A percentile compares a stretch with the other conserved stretches of the same genome.
Evolutionary conservation across 2,113 vertebrate genomes (phyloP).

Genomic region (Ornithorhynchus anatinus): DNA sequence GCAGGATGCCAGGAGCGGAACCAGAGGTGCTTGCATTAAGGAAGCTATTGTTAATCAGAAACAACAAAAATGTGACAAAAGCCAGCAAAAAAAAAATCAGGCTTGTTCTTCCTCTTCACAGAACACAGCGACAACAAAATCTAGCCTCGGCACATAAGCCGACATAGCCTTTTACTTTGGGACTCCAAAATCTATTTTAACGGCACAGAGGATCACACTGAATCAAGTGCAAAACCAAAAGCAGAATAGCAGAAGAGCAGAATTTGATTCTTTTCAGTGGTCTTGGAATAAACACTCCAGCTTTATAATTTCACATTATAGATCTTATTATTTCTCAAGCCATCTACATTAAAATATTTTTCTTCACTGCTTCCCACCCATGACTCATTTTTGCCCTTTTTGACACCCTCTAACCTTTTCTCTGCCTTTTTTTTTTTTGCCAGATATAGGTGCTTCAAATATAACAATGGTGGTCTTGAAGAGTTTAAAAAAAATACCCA

Average conservation of each 20-base stretch:
- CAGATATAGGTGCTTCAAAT: background rate
- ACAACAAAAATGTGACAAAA: background rate
- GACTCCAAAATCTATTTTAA: background rate
- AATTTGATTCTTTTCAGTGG: conserved; percentile 6
- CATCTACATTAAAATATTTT: background rate
- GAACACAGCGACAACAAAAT: background rate
- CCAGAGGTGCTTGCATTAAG: background rate
- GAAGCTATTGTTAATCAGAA: background rate
- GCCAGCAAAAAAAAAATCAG: rapidly evolving
- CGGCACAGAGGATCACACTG: background rate
- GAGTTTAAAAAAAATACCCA: no score
- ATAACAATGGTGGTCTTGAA: background rate
- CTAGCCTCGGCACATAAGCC: background rate
- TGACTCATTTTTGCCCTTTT: background rate
- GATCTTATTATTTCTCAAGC: background rate
- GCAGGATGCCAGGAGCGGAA: background rate
- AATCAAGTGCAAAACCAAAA: conserved; percentile 15
- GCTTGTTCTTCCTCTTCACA: background rate
- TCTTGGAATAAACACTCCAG: background rate
- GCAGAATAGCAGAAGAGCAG: background rate
- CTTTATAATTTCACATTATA: conserved; percentile 18
- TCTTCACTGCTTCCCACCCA: background rate
- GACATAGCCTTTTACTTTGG: conserved; percentile 23
- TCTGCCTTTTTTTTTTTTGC: background rate
- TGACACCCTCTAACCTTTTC: background rate